These are phyloP conservation scores for Drosophila limbata DNA, from an alignment of 2,888 invertebrate genomes.

Conservation along the genomic window DNA sequence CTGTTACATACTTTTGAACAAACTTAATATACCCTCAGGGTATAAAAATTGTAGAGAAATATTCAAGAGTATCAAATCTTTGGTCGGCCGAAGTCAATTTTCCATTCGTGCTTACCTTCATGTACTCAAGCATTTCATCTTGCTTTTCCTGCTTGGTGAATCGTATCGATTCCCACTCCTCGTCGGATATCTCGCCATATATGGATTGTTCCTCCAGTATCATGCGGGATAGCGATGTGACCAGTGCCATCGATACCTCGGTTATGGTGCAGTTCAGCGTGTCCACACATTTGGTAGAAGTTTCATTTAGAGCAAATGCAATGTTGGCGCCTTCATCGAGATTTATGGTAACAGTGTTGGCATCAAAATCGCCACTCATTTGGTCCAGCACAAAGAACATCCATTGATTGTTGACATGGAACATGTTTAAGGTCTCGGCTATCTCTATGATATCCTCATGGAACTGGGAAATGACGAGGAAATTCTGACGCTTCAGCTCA, in stretches of 20 bases:
- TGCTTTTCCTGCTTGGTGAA: slow-evolving; percentile 89
- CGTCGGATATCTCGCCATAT: slow-evolving; percentile 91
- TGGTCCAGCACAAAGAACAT: slow-evolving; percentile 91
- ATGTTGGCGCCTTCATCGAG: slow-evolving; percentile 92
- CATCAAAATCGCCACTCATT: slow-evolving; percentile 82
- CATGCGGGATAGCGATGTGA: slow-evolving; percentile 89
- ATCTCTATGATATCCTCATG: slow-evolving; percentile 88
- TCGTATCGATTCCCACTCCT: slow-evolving; percentile 93
- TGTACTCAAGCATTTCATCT: slow-evolving; percentile 88
- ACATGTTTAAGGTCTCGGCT: slow-evolving; percentile 89
- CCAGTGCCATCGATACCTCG: slow-evolving; percentile 89
- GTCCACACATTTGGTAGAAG: slow-evolving; percentile 87
- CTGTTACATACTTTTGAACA: too few relatives aligned
- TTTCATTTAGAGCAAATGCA: slow-evolving; percentile 91
- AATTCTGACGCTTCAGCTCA: slow-evolving; percentile 74
- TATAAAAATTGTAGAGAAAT: too few relatives aligned
- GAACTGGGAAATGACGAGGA: slow-evolving; percentile 81
- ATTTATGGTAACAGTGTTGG: slow-evolving; percentile 87
- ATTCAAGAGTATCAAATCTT: too few relatives aligned
- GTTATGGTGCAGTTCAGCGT: slow-evolving; percentile 89
- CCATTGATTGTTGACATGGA: slow-evolving; percentile 92
- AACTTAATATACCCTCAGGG: too few relatives aligned
- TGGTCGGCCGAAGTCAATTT: too few relatives aligned
- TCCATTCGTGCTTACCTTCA: slow-evolving; percentile 87
- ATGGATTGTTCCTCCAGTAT: slow-evolving; percentile 90